Base-by-base conservation (phyloP, 2,888 invertebrate species). In the Cremastinae sp. region DNA sequence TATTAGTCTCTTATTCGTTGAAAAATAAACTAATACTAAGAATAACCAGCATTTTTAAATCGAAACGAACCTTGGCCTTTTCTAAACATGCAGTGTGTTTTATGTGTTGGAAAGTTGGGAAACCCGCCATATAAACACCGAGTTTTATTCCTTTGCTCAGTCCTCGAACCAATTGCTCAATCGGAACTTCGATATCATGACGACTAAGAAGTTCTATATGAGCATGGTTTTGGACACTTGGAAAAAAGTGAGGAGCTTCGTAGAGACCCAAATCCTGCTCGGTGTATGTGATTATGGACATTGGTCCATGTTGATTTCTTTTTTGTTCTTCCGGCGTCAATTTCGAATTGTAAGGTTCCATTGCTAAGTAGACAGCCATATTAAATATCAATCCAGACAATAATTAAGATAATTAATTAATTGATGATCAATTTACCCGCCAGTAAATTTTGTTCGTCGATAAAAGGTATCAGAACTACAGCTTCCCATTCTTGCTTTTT, bases 401-500 rank as follows among this genome's bases (percentile, higher is more conserved):
- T 14, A 3, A 0, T 22, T 2, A n/a, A n/a, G n/a, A n/a, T n/a
- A n/a, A n/a, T n/a, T n/a, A n/a, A n/a, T n/a, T n/a, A n/a, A n/a
- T n/a, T n/a, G n/a, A n/a, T n/a, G n/a, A n/a, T n/a, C n/a, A n/a
- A 64, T 70, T 12, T 68, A 88, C 88, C 88, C 2, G 83, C 73
- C n/a, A 86, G 28, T 41, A 90, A 80, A 22, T 66, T 80, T 79
- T 90, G 94, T 91, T 97, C 97, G 82, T 97, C 94, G 83, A 98
- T 97, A 83, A 98, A 97, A 0, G 98, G 98, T 86, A 98, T 96
- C 0, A 98, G 91, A 0, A 97, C 96, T 0, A 98, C 95, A 0
- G 97, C 97, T 88, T 98, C 98, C 98, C 99, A 99, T 80, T 98
- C 98, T 85, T 97, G 96, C 83, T 93, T 93, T 90, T 99, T 99